Percentiles rank a stretch among this genome's conserved stretches.
phyloP scores from a whole-genome alignment of 1,140 invertebrate genomes.

The Agrypnia vestita region DNA sequence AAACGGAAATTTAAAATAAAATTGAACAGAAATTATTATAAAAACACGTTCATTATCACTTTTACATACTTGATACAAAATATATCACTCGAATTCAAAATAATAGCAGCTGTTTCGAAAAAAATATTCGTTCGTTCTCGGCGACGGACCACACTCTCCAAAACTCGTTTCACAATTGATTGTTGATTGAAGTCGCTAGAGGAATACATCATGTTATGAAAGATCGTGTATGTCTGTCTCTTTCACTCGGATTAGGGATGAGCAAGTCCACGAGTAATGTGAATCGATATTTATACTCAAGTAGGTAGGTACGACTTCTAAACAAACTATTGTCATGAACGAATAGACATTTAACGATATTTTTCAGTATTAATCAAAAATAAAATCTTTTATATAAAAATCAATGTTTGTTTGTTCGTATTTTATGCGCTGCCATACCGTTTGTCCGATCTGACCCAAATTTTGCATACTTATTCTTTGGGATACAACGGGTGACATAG shows the following conservation, averaged over 20 bases:
- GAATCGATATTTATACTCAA: neutral
- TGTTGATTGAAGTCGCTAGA: constrained; percentile 5
- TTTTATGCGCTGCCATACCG: too few relatives aligned
- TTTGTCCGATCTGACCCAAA: too few relatives aligned
- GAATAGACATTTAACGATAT: too few relatives aligned
- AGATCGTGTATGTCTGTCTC: constrained; percentile 17
- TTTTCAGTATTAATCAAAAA: too few relatives aligned
- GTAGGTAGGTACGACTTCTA: too few relatives aligned
- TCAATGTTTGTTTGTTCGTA: too few relatives aligned
- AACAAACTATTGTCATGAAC: too few relatives aligned
- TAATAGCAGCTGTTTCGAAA: constrained; percentile 54
- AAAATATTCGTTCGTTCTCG: constrained; percentile 52
- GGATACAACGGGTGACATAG: too few relatives aligned
- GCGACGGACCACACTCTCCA: constrained; percentile 32
- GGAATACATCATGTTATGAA: neutral
- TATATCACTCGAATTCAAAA: constrained; percentile 42
- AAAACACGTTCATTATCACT: constrained; percentile 35
- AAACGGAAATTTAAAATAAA: constrained; percentile 32
- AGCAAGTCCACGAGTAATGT: neutral
- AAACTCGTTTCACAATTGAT: constrained; percentile 47
- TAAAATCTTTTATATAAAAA: too few relatives aligned
- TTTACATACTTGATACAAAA: constrained; percentile 45
- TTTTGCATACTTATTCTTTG: too few relatives aligned
- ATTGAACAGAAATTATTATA: constrained; percentile 22
- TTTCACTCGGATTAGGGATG: constrained; percentile 19